Base-by-base conservation (phyloP, 2,797 vertebrate species). In the Microctenopoma lineatum region DNA sequence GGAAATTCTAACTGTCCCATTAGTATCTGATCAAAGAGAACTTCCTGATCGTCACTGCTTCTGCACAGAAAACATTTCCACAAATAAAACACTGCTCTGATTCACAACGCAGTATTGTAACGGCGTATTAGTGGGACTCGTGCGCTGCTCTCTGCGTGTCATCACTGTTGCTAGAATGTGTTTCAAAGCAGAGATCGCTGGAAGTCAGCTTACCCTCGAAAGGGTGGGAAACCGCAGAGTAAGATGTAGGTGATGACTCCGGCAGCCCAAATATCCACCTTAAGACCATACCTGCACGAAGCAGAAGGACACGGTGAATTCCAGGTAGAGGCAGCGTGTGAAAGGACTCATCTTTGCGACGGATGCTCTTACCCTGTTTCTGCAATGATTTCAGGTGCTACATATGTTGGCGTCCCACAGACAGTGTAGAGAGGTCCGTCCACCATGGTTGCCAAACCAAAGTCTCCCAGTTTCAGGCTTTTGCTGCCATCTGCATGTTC, bases 241-340 rank as follows among this genome's bases (percentile, higher is more conserved):
- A 99, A 93, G 85, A 99, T 98, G 84, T 98, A 99, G 73, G 97
- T 98, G 91, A 99, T 99, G 70, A 99, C 98, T 70, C 98, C 97
- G 44, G 97, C 98, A 59, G 98, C 98, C 98, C 98, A 99, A 93
- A 98, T 98, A 90, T 99, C 97, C 91, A 99, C 97, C 85, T 99
- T 98, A 93, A 98, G 95, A 91, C 97, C 96, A 63, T 99, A 99
- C 76, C 97, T 99, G 62, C 26, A 83, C n/a, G 61, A 39, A 51
- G 62, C 15, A 82, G 1, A 75, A 1, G 46, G 46, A 52, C 18
- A 1, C 16, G 6, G 42, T 51, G 15, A 59, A 4, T 36, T 68
- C 7, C 34, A 27, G 27, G 25, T 2, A 42, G 5, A 54, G 29
- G 18, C 18, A 21, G 45, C 21, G 7, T 18, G 6, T 45, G 44